phyloP scores from a whole-genome alignment of 2,888 invertebrate genomes.

The Phortica magna region DNA sequence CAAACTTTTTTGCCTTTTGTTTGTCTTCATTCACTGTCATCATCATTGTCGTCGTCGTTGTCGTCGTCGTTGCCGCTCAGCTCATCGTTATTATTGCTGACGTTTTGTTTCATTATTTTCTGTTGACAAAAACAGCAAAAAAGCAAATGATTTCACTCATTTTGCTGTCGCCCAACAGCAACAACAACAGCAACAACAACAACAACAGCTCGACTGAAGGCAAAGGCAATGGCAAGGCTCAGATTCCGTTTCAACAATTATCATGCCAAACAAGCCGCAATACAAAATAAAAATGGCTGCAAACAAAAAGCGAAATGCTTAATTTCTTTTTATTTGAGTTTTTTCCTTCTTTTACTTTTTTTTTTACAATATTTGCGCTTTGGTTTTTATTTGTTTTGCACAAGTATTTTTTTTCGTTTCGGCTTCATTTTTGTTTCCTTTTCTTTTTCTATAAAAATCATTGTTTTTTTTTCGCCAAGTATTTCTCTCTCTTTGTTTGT shows the following conservation, averaged over 20 bases:
- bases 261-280: conserved; percentile 18
- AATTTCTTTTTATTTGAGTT: conserved; percentile 29
- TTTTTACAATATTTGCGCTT: background rate
- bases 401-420: background rate
- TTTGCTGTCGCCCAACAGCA: background rate
- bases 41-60: background rate
- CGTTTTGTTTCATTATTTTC: conserved; percentile 25
- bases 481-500: background rate
- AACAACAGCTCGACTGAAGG: background rate
- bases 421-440: background rate
- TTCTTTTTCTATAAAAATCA: background rate
- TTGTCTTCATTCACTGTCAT: conserved; percentile 2
- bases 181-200: too few species aligned
- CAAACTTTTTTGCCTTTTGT: conserved; percentile 18
- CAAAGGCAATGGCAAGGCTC: background rate
- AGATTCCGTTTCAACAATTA: conserved; percentile 3
- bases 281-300: background rate
- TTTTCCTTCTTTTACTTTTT: background rate
- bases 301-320: conserved; percentile 25
- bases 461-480: too few species aligned
- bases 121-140: conserved; percentile 14
- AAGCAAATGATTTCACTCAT: conserved; percentile 9
- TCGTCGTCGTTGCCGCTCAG: background rate
- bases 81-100: conserved; percentile 15
- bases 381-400: conserved; percentile 20